Conservation (phyloP, 2,888 invertebrate species). For the Epinotia ramella region DNA sequence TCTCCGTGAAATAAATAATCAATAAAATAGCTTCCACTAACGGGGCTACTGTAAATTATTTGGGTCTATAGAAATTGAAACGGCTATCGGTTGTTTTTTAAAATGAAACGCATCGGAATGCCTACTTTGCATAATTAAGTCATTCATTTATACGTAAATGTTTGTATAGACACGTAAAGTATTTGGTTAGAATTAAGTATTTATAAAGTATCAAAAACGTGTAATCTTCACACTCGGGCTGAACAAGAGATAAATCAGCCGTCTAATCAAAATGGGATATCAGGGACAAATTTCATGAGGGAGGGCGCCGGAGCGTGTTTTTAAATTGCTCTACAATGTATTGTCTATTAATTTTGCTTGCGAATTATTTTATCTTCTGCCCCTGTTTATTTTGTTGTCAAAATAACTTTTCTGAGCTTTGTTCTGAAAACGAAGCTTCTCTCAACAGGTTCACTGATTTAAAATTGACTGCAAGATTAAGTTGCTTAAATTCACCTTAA, state of each 20-base stretch:
- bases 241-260: conserved; percentile 83
- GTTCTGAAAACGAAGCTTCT: background rate
- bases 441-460: background rate
- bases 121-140: conserved; percentile 52
- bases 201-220: conserved; percentile 70
- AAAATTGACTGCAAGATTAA: background rate
- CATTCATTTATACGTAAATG: conserved; percentile 47
- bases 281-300: conserved; percentile 79
- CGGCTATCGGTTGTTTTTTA: conserved; percentile 36
- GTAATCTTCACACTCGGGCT: conserved; percentile 60
- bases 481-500: too few species aligned
- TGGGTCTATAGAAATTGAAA: conserved; percentile 38
- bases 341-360: conserved; percentile 74
- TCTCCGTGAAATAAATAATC: conserved; percentile 29
- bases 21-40: conserved; percentile 28
- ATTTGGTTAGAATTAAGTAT: conserved; percentile 46
- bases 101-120: conserved; percentile 47
- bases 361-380: conserved; percentile 46
- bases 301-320: conserved; percentile 77
- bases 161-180: conserved; percentile 38
- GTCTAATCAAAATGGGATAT: conserved; percentile 83
- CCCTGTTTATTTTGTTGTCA: conserved; percentile 35
- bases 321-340: conserved; percentile 80
- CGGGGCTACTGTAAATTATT: conserved; percentile 42
- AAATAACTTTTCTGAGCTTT: background rate